A percentile compares a stretch with the other conserved stretches of the same genome.
Evolutionary conservation across 2,113 vertebrate species (phyloP).

Genomic region (Lycaon pictus): DNA sequence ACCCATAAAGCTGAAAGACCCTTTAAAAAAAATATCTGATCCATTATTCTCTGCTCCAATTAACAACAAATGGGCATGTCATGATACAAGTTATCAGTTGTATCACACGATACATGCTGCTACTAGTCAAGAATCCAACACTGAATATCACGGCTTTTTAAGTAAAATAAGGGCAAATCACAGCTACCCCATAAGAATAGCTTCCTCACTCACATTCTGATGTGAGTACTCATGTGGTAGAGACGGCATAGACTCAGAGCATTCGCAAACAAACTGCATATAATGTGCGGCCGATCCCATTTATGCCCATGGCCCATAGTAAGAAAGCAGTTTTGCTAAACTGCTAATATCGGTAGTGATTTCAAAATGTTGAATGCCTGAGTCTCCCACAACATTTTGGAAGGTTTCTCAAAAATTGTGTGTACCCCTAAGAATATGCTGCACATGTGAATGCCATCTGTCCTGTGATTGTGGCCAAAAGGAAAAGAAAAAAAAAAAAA

Average conservation of each 20-base stretch:
- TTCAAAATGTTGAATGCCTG: constrained; percentile 50
- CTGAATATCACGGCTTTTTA: background rate
- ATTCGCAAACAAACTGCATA: background rate
- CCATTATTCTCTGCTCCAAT: background rate
- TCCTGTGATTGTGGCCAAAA: background rate
- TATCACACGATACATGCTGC: background rate
- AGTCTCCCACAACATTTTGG: background rate
- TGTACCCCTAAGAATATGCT: background rate
- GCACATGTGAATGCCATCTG: constrained; percentile 1
- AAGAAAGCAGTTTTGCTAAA: background rate
- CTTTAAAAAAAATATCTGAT: background rate
- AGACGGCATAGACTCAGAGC: background rate
- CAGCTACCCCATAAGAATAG: background rate
- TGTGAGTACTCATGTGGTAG: background rate
- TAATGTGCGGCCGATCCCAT: background rate
- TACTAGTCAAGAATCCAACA: background rate
- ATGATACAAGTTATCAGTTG: background rate
- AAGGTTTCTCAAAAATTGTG: constrained; percentile 43
- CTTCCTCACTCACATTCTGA: background rate
- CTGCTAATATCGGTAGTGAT: constrained; percentile 9
- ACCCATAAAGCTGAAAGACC: background rate
- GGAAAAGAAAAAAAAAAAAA: background rate
- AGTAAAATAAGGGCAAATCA: background rate
- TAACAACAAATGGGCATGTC: background rate
- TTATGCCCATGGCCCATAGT: background rate